Conservation (phyloP, 1,140 invertebrate species). For the Trichoplusia ni region DNA sequence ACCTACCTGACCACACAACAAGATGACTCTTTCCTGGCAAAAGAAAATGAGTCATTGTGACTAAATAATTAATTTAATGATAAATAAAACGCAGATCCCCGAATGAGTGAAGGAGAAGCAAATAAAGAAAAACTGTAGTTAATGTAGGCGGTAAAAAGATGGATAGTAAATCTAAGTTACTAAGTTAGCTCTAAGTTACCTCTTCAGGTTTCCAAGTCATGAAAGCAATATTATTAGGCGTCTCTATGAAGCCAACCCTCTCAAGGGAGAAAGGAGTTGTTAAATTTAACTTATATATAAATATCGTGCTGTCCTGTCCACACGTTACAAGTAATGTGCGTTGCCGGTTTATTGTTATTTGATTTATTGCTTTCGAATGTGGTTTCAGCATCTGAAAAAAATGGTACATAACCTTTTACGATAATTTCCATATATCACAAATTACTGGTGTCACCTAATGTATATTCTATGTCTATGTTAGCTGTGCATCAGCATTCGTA, state of each 20-base stretch:
- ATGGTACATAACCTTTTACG: no score
- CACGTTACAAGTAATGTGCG: slow-evolving; percentile 84
- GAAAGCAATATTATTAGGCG: slow-evolving; percentile 83
- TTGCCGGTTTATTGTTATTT: slow-evolving; percentile 82
- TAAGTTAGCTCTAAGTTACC: slow-evolving; percentile 46
- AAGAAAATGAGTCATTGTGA: neutral
- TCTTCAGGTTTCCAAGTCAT: slow-evolving; percentile 85
- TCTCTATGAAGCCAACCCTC: slow-evolving; percentile 85
- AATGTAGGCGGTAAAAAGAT: no score
- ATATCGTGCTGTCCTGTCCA: slow-evolving; percentile 85
- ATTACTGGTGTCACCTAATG: no score
- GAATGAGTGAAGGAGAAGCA: no score
- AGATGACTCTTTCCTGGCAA: slow-evolving; percentile 60
- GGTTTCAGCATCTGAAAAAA: slow-evolving; percentile 84
- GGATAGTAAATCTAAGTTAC: no score
- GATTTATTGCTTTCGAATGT: slow-evolving; percentile 84
- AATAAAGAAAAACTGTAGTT: no score
- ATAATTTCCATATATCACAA: no score
- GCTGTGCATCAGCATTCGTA: no score
- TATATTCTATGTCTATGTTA: no score
- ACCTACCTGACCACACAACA: slow-evolving; percentile 68
- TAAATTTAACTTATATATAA: slow-evolving; percentile 82
- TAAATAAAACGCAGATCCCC: neutral
- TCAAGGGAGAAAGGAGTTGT: slow-evolving; percentile 76
- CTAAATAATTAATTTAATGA: neutral